Evolutionary conservation across 1,140 invertebrate species (phyloP).

Genomic region (Gonioctena quinquepunctata): DNA sequence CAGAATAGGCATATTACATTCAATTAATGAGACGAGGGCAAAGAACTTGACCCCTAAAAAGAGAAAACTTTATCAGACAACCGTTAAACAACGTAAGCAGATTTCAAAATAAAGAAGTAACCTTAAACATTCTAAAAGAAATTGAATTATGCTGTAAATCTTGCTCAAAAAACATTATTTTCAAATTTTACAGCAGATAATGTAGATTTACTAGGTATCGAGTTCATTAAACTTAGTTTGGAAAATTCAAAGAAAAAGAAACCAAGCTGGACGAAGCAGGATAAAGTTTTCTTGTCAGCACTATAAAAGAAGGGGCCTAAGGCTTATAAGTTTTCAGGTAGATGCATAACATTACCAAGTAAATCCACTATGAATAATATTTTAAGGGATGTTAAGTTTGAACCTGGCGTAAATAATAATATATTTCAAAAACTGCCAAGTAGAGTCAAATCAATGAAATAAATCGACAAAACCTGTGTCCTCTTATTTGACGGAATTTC

Average conservation of each 20-base stretch:
- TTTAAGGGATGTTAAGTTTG: slow-evolving; percentile 20
- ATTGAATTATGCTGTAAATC: neutral
- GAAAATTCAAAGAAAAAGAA: neutral
- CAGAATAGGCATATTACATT: neutral
- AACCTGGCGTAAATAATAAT: slow-evolving; percentile 8
- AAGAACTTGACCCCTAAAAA: neutral
- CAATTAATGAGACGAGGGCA: neutral
- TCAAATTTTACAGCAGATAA: neutral
- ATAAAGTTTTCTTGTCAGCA: neutral
- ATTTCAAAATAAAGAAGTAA: neutral
- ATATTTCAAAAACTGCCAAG: slow-evolving; percentile 7
- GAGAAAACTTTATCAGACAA: neutral
- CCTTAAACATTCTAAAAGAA: neutral
- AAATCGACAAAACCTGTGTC: slow-evolving; percentile 12
- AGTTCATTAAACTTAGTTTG: neutral
- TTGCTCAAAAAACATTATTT: slow-evolving; percentile 5
- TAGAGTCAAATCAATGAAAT: slow-evolving; percentile 19
- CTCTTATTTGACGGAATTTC: slow-evolving; percentile 31
- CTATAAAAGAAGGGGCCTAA: neutral
- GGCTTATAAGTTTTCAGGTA: slow-evolving; percentile 7
- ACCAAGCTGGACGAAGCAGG: neutral
- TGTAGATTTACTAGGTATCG: neutral
- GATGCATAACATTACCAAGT: slow-evolving; percentile 19
- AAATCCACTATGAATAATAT: slow-evolving; percentile 16
- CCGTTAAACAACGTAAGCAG: neutral